Percentiles rank a stretch among this genome's conserved stretches.
These are phyloP conservation scores for Plemyria rubiginata DNA, from an alignment of 2,888 invertebrate genomes.

Conservation along the genomic window DNA sequence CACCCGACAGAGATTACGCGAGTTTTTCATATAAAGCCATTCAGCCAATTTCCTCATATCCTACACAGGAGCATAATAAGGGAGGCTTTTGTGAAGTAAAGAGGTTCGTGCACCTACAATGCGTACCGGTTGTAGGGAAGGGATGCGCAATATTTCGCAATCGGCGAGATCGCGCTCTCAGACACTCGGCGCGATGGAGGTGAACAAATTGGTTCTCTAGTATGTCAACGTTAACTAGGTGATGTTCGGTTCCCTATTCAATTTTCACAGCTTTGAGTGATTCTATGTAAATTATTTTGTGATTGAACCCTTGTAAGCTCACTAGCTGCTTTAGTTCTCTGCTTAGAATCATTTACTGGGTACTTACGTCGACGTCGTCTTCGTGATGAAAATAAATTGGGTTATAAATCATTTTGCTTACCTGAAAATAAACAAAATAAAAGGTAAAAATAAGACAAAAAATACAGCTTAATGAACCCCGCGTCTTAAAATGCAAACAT, in stretches of 20 bases:
- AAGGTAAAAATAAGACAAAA: constrained; percentile 13
- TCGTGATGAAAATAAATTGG: constrained; percentile 26
- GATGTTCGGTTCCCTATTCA: constrained; percentile 57
- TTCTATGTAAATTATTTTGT: constrained; percentile 48
- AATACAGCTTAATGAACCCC: too few relatives aligned
- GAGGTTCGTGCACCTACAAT: constrained; percentile 79
- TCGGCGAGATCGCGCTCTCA: constrained; percentile 61
- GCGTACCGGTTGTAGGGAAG: constrained; percentile 65
- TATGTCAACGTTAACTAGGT: constrained; percentile 56
- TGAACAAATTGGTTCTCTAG: constrained; percentile 63
- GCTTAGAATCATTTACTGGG: constrained; percentile 23
- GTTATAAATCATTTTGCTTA: constrained; percentile 41
- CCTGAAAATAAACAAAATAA: constrained; percentile 47
- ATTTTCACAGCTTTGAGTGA: constrained; percentile 56
- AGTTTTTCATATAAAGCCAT: constrained; percentile 83
- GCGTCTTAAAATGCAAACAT: too few relatives aligned
- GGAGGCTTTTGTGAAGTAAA: constrained; percentile 80
- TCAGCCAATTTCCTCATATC: constrained; percentile 84
- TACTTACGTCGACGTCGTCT: constrained; percentile 11
- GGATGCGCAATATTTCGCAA: constrained; percentile 66
- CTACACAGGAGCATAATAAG: constrained; percentile 81
- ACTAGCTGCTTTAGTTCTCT: constrained; percentile 27
- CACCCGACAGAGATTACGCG: constrained; percentile 77
- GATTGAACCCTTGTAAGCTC: constrained; percentile 37
- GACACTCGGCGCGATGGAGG: constrained; percentile 62